Conservation (phyloP, 2,888 invertebrate species). For the Brassicogethes aeneus region DNA sequence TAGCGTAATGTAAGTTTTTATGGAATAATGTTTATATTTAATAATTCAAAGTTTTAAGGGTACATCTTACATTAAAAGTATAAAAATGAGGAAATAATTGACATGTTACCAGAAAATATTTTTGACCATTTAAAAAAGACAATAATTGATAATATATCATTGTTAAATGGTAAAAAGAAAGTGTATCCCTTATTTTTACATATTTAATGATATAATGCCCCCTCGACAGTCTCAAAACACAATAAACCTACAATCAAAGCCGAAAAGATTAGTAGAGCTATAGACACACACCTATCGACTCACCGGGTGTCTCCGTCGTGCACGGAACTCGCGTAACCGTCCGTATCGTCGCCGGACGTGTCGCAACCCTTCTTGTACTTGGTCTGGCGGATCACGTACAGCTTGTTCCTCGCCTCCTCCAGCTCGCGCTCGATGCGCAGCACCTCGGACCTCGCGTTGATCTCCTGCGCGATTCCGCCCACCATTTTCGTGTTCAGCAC, state of each 20-base stretch:
- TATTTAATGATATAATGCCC: too few species aligned
- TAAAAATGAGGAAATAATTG: too few species aligned
- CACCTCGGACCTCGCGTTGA: conserved; percentile 71
- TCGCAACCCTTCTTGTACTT: conserved; percentile 73
- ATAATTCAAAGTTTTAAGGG: too few species aligned
- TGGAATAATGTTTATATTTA: too few species aligned
- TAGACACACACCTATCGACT: conserved; percentile 36
- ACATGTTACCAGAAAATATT: too few species aligned
- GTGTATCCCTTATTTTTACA: too few species aligned
- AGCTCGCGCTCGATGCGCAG: conserved; percentile 90
- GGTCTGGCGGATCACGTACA: conserved; percentile 87
- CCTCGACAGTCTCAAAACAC: too few species aligned
- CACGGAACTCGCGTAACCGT: conserved; percentile 42
- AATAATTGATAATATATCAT: too few species aligned
- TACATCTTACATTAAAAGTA: too few species aligned
- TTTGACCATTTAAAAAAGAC: too few species aligned
- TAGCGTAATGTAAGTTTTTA: too few species aligned
- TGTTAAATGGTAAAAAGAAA: too few species aligned
- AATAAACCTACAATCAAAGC: conserved; percentile 2
- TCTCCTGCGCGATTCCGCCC: conserved; percentile 94
- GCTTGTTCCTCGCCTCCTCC: conserved; percentile 81
- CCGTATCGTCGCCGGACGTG: conserved; percentile 60
- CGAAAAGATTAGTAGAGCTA: conserved; percentile 19
- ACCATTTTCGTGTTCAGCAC: conserved; percentile 91
- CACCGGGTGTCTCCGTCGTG: conserved; percentile 38